Evolutionary conservation across 1,140 invertebrate species (phyloP), one percentile per base, ranked within the genome.

Genomic region (Drosophila equinoxialis): DNA sequence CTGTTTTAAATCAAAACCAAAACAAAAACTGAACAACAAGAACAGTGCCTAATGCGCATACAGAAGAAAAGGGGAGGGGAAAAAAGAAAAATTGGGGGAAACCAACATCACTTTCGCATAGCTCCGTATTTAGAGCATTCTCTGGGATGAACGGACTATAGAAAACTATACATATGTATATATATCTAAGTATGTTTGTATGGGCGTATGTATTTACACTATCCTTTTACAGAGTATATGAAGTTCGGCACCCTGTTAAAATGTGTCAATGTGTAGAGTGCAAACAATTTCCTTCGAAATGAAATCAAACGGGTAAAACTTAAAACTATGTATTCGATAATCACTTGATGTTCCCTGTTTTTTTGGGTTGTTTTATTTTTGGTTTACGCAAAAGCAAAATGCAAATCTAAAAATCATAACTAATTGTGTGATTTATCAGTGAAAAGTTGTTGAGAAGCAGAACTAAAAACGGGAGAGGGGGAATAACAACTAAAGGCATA

Each of bases 391-490:
- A 81, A 65, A 73, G 71, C 66, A 59, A 86, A 74, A 75, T 70
- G 77, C 78, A 78, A 77, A 81, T 54, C 55, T 42, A 71, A 57
- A 33, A 45, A 69, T 41, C 1, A 79, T 77, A 54, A 30, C 30
- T 30, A 30, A 17, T 51, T 37, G 70, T 82, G 45, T 37, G 35
- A 37, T 69, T 72, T 71, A 66, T 70, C 54, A 57, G 71, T 70
- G 60, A 69, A 64, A 59, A 70, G 10, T 10, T 30, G 63, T 48
- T 63, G 30, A 37, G 75, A 80, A 81, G 68, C 67, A 77, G 55
- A 61, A 51, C 30, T 6, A 30, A 30, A 30, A 30, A 30, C 30
- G 30, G 30, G 30, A 30, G 30, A 30, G 63, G 63, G 23, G 20
- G 42, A 33, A 30, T n/a, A 39, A 14, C 20, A 51, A 58, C 57